Evolutionary conservation across 1,140 invertebrate genomes (phyloP).

Genomic region (Euura saliciscinereae): DNA sequence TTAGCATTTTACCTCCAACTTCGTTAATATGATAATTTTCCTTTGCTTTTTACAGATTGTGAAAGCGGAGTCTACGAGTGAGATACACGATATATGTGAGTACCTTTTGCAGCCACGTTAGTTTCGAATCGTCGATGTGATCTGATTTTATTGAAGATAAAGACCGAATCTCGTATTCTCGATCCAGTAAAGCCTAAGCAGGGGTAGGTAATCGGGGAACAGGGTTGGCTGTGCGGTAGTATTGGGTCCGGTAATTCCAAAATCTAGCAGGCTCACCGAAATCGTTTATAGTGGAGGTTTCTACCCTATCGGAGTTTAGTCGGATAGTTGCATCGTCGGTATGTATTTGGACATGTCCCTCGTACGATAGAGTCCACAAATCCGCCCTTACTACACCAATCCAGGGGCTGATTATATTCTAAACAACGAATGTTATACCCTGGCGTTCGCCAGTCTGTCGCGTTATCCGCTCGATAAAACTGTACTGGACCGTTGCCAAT

Average conservation of each 20-base stretch:
- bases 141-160: too few species aligned
- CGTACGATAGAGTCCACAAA: constrained; percentile 8
- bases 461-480: constrained; percentile 4
- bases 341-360: not conserved
- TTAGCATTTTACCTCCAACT: too few species aligned
- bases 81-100: not conserved
- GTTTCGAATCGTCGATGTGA: too few species aligned
- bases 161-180: not conserved
- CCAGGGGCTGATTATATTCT: constrained; percentile 11
- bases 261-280: not conserved
- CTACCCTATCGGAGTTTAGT: not conserved
- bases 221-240: not conserved
- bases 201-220: not conserved
- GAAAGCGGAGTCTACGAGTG: not conserved
- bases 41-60: not conserved
- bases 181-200: not conserved
- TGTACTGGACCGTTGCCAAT: not conserved
- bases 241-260: not conserved
- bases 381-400: constrained; percentile 11
- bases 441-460: not conserved
- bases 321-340: not conserved
- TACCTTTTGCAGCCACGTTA: not conserved
- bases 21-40: not conserved
- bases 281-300: not conserved
- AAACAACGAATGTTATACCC: constrained; percentile 10